These are phyloP conservation scores for Ia io DNA, from an alignment of 2,113 vertebrate species.

Conservation along the genomic window DNA sequence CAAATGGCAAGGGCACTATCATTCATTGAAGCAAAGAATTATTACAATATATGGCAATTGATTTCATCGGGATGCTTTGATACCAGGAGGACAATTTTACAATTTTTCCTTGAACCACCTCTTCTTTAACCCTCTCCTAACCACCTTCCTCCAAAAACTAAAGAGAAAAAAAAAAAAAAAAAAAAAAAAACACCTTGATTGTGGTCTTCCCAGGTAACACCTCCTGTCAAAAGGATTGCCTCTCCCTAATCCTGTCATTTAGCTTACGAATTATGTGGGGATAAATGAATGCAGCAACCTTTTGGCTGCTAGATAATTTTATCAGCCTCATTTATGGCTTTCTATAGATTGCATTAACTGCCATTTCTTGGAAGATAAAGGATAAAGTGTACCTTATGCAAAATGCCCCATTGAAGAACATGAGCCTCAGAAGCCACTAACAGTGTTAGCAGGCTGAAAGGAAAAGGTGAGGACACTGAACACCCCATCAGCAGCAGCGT, in stretches of 20 bases:
- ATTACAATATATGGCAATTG: neutral
- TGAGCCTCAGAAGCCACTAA: neutral
- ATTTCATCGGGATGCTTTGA: neutral
- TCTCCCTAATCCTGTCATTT: constrained; percentile 47
- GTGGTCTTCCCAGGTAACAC: constrained; percentile 30
- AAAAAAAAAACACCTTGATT: neutral
- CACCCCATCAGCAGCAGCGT: constrained; percentile 23
- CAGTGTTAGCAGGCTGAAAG: neutral
- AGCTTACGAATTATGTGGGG: neutral
- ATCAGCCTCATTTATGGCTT: constrained; percentile 52
- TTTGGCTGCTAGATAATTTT: constrained; percentile 55
- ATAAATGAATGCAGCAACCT: constrained; percentile 57
- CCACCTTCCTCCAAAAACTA: neutral
- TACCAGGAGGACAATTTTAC: neutral
- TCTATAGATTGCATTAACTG: constrained; percentile 33
- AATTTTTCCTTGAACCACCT: constrained; percentile 5
- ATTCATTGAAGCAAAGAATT: neutral
- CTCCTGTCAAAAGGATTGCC: neutral
- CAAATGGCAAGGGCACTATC: neutral
- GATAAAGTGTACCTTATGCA: constrained; percentile 47
- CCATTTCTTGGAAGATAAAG: constrained; percentile 47
- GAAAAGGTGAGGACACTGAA: neutral
- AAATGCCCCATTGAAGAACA: neutral
- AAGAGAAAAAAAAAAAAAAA: neutral
- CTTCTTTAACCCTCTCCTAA: neutral